These are phyloP conservation scores for Lysandra coridon DNA, from an alignment of 2,888 invertebrate species.

Conservation along the genomic window DNA sequence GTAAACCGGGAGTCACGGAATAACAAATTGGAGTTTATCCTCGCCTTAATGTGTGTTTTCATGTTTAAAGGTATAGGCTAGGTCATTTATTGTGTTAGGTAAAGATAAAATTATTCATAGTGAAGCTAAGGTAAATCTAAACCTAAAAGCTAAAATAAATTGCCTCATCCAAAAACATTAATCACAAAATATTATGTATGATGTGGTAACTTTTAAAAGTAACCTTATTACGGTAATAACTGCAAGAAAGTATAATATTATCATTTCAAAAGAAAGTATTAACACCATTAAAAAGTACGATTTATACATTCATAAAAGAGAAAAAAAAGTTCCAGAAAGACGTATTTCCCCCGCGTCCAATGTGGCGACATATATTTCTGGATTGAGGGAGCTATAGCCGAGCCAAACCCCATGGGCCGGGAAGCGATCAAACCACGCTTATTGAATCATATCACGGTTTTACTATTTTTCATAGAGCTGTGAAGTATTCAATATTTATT, in stretches of 20 bases:
- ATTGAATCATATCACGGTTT: conserved; percentile 18
- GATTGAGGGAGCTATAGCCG: conserved; percentile 5
- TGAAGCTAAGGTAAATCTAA: no score
- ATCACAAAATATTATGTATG: no score
- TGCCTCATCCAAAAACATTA: no score
- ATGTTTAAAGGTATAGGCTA: no score
- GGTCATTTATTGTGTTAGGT: no score
- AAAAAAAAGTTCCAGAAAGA: not conserved
- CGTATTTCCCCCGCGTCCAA: conserved; percentile 25
- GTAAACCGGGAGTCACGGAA: no score
- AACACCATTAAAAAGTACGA: not conserved
- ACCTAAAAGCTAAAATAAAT: no score
- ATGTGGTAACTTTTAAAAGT: no score
- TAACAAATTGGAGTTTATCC: no score
- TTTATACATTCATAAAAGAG: not conserved
- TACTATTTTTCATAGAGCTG: not conserved
- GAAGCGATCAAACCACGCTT: not conserved
- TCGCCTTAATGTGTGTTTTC: no score
- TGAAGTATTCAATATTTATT: not conserved
- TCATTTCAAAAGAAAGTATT: not conserved
- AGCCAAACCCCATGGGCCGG: not conserved
- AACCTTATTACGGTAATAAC: not conserved
- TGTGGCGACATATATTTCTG: conserved; percentile 26
- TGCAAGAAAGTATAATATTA: not conserved
- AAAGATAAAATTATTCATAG: no score